phyloP scores from a whole-genome alignment of 30 jellyfish, hydroid and myxozoan genomes.

The Chironex yamaguchii region DNA sequence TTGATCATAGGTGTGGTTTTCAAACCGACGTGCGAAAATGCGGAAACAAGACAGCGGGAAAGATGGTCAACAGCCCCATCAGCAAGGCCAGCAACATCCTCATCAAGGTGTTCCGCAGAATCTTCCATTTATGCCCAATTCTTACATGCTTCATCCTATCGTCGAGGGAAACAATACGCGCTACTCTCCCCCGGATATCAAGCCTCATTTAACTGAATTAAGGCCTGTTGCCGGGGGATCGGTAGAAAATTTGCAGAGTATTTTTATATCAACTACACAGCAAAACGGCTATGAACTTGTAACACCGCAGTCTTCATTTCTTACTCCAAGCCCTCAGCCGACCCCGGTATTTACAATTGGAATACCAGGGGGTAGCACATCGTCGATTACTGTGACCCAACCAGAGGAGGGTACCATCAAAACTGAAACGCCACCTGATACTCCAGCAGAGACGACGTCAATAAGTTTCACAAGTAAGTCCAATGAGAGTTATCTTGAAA shows the following conservation, averaged over 20 bases:
- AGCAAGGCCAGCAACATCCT: constrained; percentile 32
- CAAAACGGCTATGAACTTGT: constrained; percentile 81
- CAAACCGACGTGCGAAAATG: constrained; percentile 95
- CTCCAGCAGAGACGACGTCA: constrained; percentile 79
- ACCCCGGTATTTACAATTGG: constrained; percentile 85
- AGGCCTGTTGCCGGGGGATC: constrained; percentile 82
- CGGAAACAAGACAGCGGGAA: constrained; percentile 88
- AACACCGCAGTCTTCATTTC: constrained; percentile 73
- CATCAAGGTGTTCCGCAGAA: constrained; percentile 70
- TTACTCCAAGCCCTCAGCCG: constrained; percentile 87
- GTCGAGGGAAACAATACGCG: constrained; percentile 49
- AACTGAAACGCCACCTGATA: constrained; percentile 90
- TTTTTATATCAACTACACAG: constrained; percentile 79
- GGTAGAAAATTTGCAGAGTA: constrained; percentile 72
- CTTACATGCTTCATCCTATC: constrained; percentile 41
- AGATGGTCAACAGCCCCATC: constrained; percentile 39
- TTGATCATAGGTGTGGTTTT: constrained; percentile 90
- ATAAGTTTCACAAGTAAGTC: constrained; percentile 84
- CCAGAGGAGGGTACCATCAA: constrained; percentile 57
- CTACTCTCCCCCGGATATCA: constrained; percentile 65
- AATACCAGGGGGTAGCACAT: constrained; percentile 61
- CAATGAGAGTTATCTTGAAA: not conserved
- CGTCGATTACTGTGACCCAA: constrained; percentile 19
- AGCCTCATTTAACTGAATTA: constrained; percentile 80
- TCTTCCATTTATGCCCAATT: constrained; percentile 36